phyloP scores from a whole-genome alignment of 2,888 invertebrate species.

The Lepidocyrtoides sp. region DNA sequence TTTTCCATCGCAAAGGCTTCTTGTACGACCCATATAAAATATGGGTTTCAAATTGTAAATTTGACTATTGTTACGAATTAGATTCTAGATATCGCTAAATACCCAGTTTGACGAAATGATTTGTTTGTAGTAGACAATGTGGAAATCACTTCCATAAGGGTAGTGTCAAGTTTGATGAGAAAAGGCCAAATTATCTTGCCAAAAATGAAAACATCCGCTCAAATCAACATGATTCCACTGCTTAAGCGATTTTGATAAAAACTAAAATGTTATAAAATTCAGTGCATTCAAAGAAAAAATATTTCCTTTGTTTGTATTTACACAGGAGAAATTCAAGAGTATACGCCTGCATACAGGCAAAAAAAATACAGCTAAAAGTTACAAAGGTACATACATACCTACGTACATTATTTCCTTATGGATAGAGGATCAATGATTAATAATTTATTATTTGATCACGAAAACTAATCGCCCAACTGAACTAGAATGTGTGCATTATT shows the following conservation, averaged over 20 bases:
- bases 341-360: slow-evolving; percentile 62
- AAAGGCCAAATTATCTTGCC: slow-evolving; percentile 79
- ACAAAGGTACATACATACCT: neutral
- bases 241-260: slow-evolving; percentile 52
- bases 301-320: slow-evolving; percentile 65
- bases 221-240: slow-evolving; percentile 75
- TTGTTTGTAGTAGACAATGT: neutral
- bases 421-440: neutral
- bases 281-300: neutral
- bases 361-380: neutral
- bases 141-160: slow-evolving; percentile 63
- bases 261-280: slow-evolving; percentile 36
- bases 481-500: neutral
- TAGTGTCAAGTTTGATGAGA: slow-evolving; percentile 55
- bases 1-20: slow-evolving; percentile 64
- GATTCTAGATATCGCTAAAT: slow-evolving; percentile 29
- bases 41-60: slow-evolving; percentile 13
- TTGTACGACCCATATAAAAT: slow-evolving; percentile 37
- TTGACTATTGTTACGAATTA: slow-evolving; percentile 16
- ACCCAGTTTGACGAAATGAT: slow-evolving; percentile 12
- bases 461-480: neutral
- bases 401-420: neutral
- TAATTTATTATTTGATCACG: slow-evolving; percentile 8
- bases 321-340: slow-evolving; percentile 63
- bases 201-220: slow-evolving; percentile 78